Base-by-base conservation (phyloP, 1,140 invertebrate species). In the Chymomyza costata region DNA sequence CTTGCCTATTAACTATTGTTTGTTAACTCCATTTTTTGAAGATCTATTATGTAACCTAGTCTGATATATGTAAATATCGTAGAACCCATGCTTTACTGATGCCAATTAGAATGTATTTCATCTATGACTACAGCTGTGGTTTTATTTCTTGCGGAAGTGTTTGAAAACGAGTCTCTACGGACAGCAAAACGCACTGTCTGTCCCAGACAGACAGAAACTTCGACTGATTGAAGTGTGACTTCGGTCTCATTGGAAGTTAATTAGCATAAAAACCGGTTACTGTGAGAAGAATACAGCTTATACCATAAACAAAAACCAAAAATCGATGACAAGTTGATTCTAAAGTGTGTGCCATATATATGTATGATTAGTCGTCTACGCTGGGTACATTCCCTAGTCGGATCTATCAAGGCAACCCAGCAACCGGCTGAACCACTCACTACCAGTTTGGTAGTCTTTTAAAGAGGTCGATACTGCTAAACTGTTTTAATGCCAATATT, bases 231-330 rank as follows among this genome's bases (percentile, higher is more conserved):
- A 14, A 31, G 32, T 61, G 14, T n/a, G 14, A 15, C 32, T 31
- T 53, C 19, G 18, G 21, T 21, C 44, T 41, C 11, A 15, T 15
- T 38, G 37, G n/a, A 17, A 17, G 21, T 11, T 14, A 25, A 76
- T 74, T 74, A 76, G 55, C 70, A 74, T 74, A 11, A 15, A 67
- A 70, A 76, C 70, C 32, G 43, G 67, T 71, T 71, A 71, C 14
- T 11, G 15, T 31, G 19, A 39, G 46, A 43, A 44, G 11, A 25
- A 30, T 5, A 53, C 16, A 19, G 11, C 10, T 11, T 15, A 6
- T 18, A 11, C n/a, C 19, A 6, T 40, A 10, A 28, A 21, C 19
- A 41, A 46, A 35, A 49, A 37, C 13, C 40, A 30, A 60, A 16
- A 39, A 19, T 40, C 39, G 41, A 25, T 37, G 31, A 52, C 28